Evolutionary conservation across 2,113 vertebrate genomes (phyloP).

Genomic region (Otis tarda): DNA sequence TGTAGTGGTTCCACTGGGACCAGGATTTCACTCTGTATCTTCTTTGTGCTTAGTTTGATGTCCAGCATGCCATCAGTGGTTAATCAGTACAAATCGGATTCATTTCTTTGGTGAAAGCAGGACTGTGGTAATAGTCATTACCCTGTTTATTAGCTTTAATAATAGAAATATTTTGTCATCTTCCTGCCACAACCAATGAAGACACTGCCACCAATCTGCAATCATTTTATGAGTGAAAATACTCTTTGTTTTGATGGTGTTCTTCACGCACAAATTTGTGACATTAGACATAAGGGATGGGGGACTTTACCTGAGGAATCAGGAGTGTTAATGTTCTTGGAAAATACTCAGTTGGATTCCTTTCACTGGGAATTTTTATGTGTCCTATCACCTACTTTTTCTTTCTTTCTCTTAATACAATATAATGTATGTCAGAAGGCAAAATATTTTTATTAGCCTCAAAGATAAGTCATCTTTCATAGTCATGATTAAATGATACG

Average conservation of each 20-base stretch:
- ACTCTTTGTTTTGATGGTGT: not conserved
- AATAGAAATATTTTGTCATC: not conserved
- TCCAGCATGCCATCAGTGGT: not conserved
- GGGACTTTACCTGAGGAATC: not conserved
- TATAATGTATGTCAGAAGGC: not conserved
- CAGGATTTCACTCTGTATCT: not conserved
- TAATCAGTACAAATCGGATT: not conserved
- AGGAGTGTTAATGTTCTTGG: not conserved
- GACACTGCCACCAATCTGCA: not conserved
- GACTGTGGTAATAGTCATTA: not conserved
- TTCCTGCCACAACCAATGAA: not conserved
- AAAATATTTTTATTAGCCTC: not conserved
- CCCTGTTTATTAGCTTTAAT: not conserved
- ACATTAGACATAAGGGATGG: not conserved
- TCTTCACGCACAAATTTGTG: not conserved
- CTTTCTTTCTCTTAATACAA: not conserved
- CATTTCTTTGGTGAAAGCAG: not conserved
- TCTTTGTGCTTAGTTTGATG: not conserved
- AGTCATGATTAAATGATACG: not conserved
- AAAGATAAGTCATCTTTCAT: not conserved
- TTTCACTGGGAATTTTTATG: not conserved
- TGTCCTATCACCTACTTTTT: not conserved
- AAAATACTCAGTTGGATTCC: not conserved
- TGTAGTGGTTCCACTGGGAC: not conserved
- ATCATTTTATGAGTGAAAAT: not conserved